A percentile compares a stretch with the other conserved stretches of the same genome.
Conservation (phyloP, 2,797 vertebrate species). For the Trachops cirrhosus region DNA sequence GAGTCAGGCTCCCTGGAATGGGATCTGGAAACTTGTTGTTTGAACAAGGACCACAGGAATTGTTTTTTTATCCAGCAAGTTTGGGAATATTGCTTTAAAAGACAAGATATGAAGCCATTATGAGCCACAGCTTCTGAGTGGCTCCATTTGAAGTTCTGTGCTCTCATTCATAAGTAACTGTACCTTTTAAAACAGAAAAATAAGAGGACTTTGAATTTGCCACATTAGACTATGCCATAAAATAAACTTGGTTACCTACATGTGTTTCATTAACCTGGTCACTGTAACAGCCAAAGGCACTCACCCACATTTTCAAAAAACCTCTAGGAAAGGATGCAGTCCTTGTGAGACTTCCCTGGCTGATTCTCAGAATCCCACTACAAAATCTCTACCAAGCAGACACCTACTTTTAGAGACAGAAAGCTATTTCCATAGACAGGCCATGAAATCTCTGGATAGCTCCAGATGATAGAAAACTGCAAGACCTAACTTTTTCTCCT, state of each 20-base stretch:
- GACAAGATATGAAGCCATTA: neutral
- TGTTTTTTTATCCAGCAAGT: neutral
- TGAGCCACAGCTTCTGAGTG: neutral
- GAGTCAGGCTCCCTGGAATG: neutral
- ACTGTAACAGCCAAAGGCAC: neutral
- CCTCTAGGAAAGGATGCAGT: neutral
- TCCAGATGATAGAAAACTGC: neutral
- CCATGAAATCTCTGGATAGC: neutral
- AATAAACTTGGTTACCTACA: neutral
- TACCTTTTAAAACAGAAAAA: neutral
- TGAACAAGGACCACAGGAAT: neutral
- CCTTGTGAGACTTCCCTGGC: neutral
- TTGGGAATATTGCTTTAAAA: neutral
- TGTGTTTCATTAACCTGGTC: neutral
- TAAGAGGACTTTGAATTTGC: neutral
- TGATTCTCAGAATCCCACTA: neutral
- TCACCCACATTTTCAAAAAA: neutral
- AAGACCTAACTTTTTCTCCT: neutral
- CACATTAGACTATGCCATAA: neutral
- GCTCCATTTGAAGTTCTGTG: neutral
- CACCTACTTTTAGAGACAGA: neutral
- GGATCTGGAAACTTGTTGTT: neutral
- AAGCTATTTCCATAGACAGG: neutral
- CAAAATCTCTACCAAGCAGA: neutral
- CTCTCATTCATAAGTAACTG: neutral